These are phyloP conservation scores for Notamacropus eugenii DNA, from an alignment of 2,797 vertebrate genomes.

Conservation along the genomic window DNA sequence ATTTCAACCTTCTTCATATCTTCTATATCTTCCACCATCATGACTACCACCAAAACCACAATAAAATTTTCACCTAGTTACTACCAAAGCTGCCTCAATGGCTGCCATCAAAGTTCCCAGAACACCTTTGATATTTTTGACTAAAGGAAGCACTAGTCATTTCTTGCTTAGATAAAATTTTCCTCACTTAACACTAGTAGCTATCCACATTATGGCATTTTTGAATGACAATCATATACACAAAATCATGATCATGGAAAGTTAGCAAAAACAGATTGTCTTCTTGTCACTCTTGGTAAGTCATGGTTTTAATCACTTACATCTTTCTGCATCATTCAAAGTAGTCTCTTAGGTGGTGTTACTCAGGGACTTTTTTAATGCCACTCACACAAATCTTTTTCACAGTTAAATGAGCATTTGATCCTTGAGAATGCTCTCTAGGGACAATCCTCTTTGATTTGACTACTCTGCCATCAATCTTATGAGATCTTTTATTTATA, in stretches of 20 bases:
- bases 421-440: slow-evolving; percentile 95
- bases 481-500: slow-evolving; percentile 94
- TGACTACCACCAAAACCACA: slow-evolving; percentile 82
- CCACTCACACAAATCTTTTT: slow-evolving; percentile 98
- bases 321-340: slow-evolving; percentile 95
- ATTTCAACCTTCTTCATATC: slow-evolving; percentile 86
- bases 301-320: slow-evolving; percentile 96
- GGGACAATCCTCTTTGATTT: slow-evolving; percentile 96
- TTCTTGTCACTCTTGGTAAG: slow-evolving; percentile 93
- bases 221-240: slow-evolving; percentile 97
- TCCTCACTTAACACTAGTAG: slow-evolving; percentile 93
- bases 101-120: slow-evolving; percentile 85
- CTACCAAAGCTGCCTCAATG: slow-evolving; percentile 85
- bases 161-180: slow-evolving; percentile 95
- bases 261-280: slow-evolving; percentile 93
- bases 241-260: slow-evolving; percentile 92
- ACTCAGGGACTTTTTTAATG: slow-evolving; percentile 97
- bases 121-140: slow-evolving; percentile 84
- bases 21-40: slow-evolving; percentile 86
- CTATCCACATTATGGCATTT: slow-evolving; percentile 95
- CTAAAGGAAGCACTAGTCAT: slow-evolving; percentile 93
- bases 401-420: slow-evolving; percentile 95
- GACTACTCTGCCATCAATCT: slow-evolving; percentile 95
- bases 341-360: slow-evolving; percentile 94
- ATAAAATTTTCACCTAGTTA: slow-evolving; percentile 84